Conservation (phyloP, 2,888 invertebrate species). For the Tortricodes alternella region DNA sequence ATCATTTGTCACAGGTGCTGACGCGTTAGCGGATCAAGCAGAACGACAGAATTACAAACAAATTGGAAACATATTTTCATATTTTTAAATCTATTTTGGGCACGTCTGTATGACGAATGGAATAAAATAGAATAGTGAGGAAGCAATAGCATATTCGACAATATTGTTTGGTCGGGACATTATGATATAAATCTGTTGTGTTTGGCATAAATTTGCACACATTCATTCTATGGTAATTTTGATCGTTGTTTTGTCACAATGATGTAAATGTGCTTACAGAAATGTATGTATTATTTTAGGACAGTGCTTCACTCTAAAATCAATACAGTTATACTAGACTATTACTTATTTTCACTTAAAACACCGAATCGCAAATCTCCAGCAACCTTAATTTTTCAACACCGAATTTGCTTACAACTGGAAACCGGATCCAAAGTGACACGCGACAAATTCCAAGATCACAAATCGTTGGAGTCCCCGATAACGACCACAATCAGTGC, state of each 20-base stretch:
- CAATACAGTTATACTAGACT: too few species aligned
- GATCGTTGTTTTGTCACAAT: too few species aligned
- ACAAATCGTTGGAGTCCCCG: background rate
- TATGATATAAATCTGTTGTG: conserved; percentile 22
- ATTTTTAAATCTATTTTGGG: conserved; percentile 33
- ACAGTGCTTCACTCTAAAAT: too few species aligned
- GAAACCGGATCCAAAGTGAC: background rate
- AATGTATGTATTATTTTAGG: too few species aligned
- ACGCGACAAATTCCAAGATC: background rate
- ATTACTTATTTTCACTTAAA: too few species aligned
- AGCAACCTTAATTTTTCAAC: conserved; percentile 1
- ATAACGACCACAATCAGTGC: conserved; percentile 12
- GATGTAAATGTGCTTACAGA: too few species aligned
- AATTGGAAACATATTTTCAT: conserved; percentile 47
- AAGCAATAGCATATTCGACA: background rate
- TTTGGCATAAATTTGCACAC: conserved; percentile 44
- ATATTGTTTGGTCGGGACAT: conserved; percentile 1
- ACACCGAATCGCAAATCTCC: too few species aligned
- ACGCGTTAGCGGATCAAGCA: conserved; percentile 56
- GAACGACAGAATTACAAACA: conserved; percentile 55
- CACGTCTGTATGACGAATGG: background rate
- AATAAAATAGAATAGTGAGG: background rate
- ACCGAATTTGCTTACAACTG: background rate
- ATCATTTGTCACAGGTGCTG: conserved; percentile 57
- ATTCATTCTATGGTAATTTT: too few species aligned